Percentiles rank a stretch among this genome's conserved stretches.
Evolutionary conservation across 1,140 invertebrate genomes (phyloP).

Genomic region (Hyles euphorbiae): DNA sequence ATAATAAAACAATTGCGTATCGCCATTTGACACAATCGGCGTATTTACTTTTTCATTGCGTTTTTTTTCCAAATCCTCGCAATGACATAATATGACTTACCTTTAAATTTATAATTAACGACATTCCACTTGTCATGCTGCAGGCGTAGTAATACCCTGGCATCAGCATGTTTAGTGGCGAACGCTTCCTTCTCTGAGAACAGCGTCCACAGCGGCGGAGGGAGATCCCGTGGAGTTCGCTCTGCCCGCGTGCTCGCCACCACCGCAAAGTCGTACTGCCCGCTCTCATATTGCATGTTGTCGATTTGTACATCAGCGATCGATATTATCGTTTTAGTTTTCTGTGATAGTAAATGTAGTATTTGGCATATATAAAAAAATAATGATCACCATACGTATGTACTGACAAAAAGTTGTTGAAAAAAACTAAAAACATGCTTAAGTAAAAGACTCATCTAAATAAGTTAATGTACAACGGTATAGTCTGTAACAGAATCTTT

Average conservation of each 20-base stretch:
- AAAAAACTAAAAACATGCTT: too few species aligned
- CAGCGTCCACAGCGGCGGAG: slow-evolving; percentile 50
- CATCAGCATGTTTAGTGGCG: slow-evolving; percentile 12
- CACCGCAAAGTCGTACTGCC: slow-evolving; percentile 55
- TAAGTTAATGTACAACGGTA: too few species aligned
- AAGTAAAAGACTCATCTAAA: too few species aligned
- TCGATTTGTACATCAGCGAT: slow-evolving; percentile 51
- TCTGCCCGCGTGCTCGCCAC: slow-evolving; percentile 40
- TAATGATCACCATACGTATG: too few species aligned
- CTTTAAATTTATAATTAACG: slow-evolving; percentile 14
- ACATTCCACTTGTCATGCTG: slow-evolving; percentile 38
- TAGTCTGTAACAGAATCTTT: too few species aligned
- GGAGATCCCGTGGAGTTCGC: slow-evolving; percentile 14
- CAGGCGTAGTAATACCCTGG: slow-evolving; percentile 25
- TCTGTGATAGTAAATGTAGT: slow-evolving; percentile 25
- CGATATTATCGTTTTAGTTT: slow-evolving; percentile 29
- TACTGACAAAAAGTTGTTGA: too few species aligned
- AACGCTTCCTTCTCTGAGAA: slow-evolving; percentile 23
- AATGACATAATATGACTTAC: slow-evolving; percentile 22
- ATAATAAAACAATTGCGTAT: too few species aligned
- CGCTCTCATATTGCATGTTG: slow-evolving; percentile 49
- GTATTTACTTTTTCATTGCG: too few species aligned
- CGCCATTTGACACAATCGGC: too few species aligned
- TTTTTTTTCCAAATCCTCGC: too few species aligned
- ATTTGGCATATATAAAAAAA: background rate